Base-by-base conservation (phyloP, 2,797 vertebrate genomes). In the Sebastes alutus region DNA sequence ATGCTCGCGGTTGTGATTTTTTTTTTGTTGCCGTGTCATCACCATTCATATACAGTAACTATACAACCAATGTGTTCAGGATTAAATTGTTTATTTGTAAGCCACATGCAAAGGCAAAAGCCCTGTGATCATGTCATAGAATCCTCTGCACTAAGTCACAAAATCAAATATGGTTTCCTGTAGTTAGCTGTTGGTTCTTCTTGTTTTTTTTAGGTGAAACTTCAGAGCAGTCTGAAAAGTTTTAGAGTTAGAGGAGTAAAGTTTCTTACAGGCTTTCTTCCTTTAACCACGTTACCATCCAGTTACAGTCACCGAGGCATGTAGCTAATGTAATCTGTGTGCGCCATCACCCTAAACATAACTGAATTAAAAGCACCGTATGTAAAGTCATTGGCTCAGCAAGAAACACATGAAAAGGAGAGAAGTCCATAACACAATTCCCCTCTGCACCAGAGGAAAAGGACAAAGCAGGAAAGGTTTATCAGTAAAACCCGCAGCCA, bases 341-440 rank as follows among this genome's bases (percentile, higher is more conserved):
- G 8, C 8, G 5, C 18, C 23, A 23, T 71, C 29, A 8, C 7
- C 16, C 2, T 38, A 32, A 25, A 55, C 27, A 38, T 27, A 54
- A 64, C 14, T 60, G 7, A 32, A 72, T 74, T 20, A 60, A 77
- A 75, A 25, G 9, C 20, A 9, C 32, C 7, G 12, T 42, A 65
- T 78, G 27, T 62, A 70, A 66, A 76, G 9, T 14, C 22, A 33
- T n/a, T 67, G 12, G 63, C 54, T 77, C 70, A 72, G 80, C 54
- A 73, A 65, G 38, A 65, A 72, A 35, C 8, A n/a, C 20, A 62
- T 68, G 11, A 49, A 56, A 61, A 52, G 13, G 4, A 60, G 18
- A 52, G 29, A 72, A 33, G 32, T 20, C 11, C 16, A 4, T 42
- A 30, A 71, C 8, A 11, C 29, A 32, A 35, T 82, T 70, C 56